Conservation (phyloP, 2,888 invertebrate genomes). For the Brachylomia viminalis region DNA sequence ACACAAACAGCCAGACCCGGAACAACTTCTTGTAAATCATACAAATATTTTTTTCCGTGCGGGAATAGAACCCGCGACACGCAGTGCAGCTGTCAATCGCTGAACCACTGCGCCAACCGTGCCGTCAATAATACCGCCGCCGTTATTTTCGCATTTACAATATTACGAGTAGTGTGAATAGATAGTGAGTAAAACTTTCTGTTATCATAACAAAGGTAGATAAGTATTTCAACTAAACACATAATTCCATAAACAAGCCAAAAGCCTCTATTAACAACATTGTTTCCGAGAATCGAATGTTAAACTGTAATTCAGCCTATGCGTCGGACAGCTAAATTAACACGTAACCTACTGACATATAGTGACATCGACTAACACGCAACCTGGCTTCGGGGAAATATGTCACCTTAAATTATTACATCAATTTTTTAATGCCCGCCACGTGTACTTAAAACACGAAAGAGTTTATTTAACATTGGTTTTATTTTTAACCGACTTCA, state of each 20-base stretch:
- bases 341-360: constrained; percentile 34
- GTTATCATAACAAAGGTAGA: not conserved
- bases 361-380: constrained; percentile 52
- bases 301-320: constrained; percentile 14
- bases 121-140: no score
- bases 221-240: not conserved
- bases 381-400: constrained; percentile 28
- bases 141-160: not conserved
- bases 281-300: constrained; percentile 30
- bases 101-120: no score
- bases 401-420: constrained; percentile 43
- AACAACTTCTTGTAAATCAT: no score
- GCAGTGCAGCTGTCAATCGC: no score
- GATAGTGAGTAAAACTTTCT: not conserved
- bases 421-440: constrained; percentile 8
- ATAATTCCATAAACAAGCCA: not conserved
- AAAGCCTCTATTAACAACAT: not conserved
- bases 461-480: not conserved
- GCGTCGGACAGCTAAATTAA: constrained; percentile 34
- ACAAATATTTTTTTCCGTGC: no score
- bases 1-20: no score
- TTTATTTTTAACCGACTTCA: not conserved
- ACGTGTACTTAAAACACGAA: not conserved
- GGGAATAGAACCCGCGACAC: no score
- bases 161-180: not conserved